Evolutionary conservation across 2,888 invertebrate genomes (phyloP), one percentile per base, ranked within the genome.

Genomic region (Philhelius pedissequus): DNA sequence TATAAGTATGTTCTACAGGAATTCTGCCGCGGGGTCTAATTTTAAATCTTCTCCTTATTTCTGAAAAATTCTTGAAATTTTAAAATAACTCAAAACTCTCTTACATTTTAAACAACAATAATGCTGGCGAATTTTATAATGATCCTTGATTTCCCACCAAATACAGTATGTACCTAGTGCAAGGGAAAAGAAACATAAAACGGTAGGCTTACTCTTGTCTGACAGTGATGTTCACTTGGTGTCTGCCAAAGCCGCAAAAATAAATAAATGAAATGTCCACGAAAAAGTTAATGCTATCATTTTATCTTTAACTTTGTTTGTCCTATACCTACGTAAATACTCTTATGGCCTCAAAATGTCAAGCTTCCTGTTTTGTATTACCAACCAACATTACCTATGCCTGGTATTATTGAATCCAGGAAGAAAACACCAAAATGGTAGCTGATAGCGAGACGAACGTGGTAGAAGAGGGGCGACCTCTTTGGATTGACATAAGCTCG

Each of bases 171-270:
- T 45, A 7, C 1, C 7, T 7, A 1, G 6, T 38, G n/a, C 6
- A 32, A 35, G n/a, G 11, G 13, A 45, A 43, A 45, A 13, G 20
- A 48, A 11, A 64, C n/a, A 45, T 64, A 9, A 48, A 20, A 40
- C 40, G 30, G 20, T 48, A 50, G 75, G 81, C 76, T 76, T 76
- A 81, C 62, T 40, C 22, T 35, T 35, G 70, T 60, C 71, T 66
- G 81, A 71, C 81, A 76, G 40, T 71, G 71, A 82, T 76, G 76
- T 82, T 58, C 76, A 77, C 60, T 77, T 71, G 50, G 58, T 76
- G 76, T 66, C 70, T 66, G 64, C 45, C 56, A 40, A 58, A 76
- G 13, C 70, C 64, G 22, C 81, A 76, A 71, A 76, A 66, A 71
- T 76, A 76, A 76, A 56, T 56, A 32, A 43, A 56, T 56, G 20